These are phyloP conservation scores for Morone saxatilis DNA, from an alignment of 2,113 vertebrate genomes.

Conservation along the genomic window DNA sequence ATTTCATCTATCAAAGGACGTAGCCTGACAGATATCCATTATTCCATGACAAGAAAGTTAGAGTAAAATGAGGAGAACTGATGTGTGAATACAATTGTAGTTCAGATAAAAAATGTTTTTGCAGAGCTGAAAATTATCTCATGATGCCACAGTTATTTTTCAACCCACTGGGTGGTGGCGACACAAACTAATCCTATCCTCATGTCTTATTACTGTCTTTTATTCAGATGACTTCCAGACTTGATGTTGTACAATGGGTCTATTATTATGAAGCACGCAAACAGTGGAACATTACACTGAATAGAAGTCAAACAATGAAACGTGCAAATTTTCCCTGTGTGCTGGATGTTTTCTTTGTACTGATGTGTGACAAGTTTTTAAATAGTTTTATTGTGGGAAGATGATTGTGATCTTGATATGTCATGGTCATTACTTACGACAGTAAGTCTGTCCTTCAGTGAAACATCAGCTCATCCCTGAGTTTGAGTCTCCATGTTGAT, in stretches of 20 bases:
- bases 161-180: neutral
- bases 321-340: neutral
- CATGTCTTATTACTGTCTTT: neutral
- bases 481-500: neutral
- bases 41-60: neutral
- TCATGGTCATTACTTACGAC: neutral
- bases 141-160: slow-evolving; percentile 2
- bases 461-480: neutral
- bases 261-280: slow-evolving; percentile 3
- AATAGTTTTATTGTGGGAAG: neutral
- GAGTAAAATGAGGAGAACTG: neutral
- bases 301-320: slow-evolving; percentile 8
- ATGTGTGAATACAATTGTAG: neutral
- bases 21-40: slow-evolving; percentile 16
- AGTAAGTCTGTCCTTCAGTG: neutral
- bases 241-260: slow-evolving; percentile 3
- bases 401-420: slow-evolving; percentile 6
- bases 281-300: slow-evolving; percentile 1
- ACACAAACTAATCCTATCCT: neutral
- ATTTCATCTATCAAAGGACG: slow-evolving; percentile 29
- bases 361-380: neutral
- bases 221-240: slow-evolving; percentile 15
- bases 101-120: neutral
- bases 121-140: slow-evolving; percentile 8
- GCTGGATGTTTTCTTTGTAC: neutral